Evolutionary conservation across 2,113 vertebrate species (phyloP), one percentile per base, ranked within the genome.

Genomic region (Anoplopoma fimbria): DNA sequence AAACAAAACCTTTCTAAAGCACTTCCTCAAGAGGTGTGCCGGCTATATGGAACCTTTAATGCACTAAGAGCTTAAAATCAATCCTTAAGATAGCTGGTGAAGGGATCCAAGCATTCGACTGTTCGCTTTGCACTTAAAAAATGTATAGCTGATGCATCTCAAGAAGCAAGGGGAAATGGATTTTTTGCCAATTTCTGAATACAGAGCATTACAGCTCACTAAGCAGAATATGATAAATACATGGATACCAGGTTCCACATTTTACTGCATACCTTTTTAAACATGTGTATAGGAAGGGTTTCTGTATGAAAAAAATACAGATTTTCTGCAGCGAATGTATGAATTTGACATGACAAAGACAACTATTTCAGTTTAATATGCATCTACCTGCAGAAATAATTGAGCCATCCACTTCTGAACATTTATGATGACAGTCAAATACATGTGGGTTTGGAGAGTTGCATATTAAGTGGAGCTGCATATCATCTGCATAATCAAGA

Each of bases 401-500:
- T 62, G 61, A 82, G 67, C 19, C 38, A 81, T 79, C 33, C 51
- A 79, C 65, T 55, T 69, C 7, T 57, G 73, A 70, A 77, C 67
- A 34, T 53, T 69, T 64, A n/a, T 85, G 64, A 82, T 83, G 69
- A 72, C 65, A 33, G 62, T 55, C 29, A 75, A 74, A 64, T 71
- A 77, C 80, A 83, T 67, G 34, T 82, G 68, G 72, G 53, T 38
- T 76, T 57, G 14, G 55, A 75, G 53, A 64, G 69, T 77, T 79
- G 74, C 58, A 86, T 73, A 88, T 88, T 79, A 79, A 65, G 15
- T 64, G 27, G 27, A 74, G 75, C 42, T 81, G 74, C 31, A 81
- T 73, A 60, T 72, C 47, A 83, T 82, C 83, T 81, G 34, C 83
- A 88, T 82, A 80, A 80, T 65, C 70, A 58, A 75, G 84, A 79